Conservation (phyloP, 2,797 vertebrate genomes). For the Tympanoctomys barrerae region DNA sequence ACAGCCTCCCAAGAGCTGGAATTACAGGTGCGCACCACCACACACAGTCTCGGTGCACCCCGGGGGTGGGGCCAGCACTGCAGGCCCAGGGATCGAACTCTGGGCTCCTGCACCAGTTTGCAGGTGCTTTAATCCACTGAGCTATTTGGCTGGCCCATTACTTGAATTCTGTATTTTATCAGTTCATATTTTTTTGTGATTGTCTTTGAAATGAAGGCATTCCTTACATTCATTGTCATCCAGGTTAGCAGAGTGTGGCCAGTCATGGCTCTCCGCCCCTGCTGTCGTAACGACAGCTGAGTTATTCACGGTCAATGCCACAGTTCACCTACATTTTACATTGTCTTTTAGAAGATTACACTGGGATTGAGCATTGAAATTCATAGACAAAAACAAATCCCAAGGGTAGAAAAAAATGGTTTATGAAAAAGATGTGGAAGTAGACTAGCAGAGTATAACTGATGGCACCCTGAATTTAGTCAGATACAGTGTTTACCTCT, state of each 20-base stretch:
- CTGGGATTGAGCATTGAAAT: background rate
- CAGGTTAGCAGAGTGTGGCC: background rate
- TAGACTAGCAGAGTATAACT: background rate
- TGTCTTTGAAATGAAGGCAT: background rate
- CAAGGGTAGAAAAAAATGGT: background rate
- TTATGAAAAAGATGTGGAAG: background rate
- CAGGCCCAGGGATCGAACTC: too few species aligned
- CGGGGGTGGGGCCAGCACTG: too few species aligned
- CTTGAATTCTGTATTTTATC: background rate
- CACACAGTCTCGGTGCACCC: too few species aligned
- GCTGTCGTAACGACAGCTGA: accelerated
- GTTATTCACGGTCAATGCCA: background rate
- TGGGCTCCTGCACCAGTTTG: too few species aligned
- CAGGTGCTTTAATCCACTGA: too few species aligned
- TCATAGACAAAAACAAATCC: background rate
- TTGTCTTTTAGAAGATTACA: background rate
- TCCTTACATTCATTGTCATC: background rate
- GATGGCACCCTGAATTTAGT: background rate
- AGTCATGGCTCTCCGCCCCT: background rate
- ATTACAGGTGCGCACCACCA: too few species aligned
- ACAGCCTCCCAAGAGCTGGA: too few species aligned
- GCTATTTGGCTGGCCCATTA: too few species aligned
- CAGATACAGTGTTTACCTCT: background rate
- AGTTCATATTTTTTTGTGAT: background rate
- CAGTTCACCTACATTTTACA: background rate